Evolutionary conservation across 1,140 invertebrate species (phyloP).

Genomic region (Leptinotarsa lineolata): DNA sequence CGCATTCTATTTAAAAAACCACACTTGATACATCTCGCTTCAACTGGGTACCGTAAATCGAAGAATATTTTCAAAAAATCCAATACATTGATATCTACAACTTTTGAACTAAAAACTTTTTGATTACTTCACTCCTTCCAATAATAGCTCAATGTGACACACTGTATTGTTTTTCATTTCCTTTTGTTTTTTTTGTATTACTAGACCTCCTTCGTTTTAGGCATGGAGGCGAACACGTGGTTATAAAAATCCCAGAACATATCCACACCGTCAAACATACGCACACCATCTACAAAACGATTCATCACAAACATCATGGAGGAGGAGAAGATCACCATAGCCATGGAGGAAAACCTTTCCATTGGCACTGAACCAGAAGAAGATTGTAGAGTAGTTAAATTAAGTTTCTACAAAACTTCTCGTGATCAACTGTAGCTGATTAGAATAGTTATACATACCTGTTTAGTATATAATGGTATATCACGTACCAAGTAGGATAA

Average conservation of each 20-base stretch:
- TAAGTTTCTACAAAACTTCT: not conserved
- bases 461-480: too few species aligned
- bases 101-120: too few species aligned
- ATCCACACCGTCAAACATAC: conserved; percentile 68
- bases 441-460: not conserved
- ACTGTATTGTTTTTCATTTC: too few species aligned
- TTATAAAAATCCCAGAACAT: conserved; percentile 65
- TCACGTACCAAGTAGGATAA: too few species aligned
- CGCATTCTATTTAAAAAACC: too few species aligned
- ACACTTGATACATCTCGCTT: too few species aligned
- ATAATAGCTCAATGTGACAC: too few species aligned
- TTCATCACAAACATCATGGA: conserved; percentile 58
- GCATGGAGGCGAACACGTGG: conserved; percentile 56
- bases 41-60: too few species aligned
- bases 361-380: conserved; percentile 27
- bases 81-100: too few species aligned
- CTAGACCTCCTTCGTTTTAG: conserved; percentile 6
- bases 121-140: too few species aligned
- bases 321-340: conserved; percentile 31
- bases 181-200: too few species aligned
- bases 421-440: not conserved
- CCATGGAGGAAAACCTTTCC: conserved; percentile 34
- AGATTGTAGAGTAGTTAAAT: not conserved
- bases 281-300: conserved; percentile 66
- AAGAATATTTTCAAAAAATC: too few species aligned